Conservation (phyloP, 2,888 invertebrate genomes). For the Plusia festucae region DNA sequence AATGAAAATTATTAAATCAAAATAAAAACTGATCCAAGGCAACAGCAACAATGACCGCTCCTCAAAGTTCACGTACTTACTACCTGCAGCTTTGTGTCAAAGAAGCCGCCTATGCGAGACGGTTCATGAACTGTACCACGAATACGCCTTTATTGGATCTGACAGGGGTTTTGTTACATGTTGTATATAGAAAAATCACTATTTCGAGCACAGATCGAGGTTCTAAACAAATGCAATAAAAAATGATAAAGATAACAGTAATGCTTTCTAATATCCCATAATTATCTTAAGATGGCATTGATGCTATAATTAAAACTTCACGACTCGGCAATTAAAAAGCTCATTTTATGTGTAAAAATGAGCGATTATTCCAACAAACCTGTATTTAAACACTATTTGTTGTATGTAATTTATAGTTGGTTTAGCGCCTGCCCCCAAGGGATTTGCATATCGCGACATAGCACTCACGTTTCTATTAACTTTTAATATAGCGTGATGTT, state of each 20-base stretch:
- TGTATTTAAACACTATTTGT: slow-evolving; percentile 34
- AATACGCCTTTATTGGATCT: too few species aligned
- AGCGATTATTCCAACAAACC: slow-evolving; percentile 13
- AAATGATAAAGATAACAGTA: neutral
- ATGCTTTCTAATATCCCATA: neutral
- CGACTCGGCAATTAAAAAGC: slow-evolving; percentile 5
- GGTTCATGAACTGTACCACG: too few species aligned
- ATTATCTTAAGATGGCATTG: neutral
- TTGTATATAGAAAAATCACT: too few species aligned
- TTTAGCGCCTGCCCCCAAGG: slow-evolving; percentile 53
- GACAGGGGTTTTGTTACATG: too few species aligned
- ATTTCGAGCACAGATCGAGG: neutral
- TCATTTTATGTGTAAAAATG: slow-evolving; percentile 2
- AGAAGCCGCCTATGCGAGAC: too few species aligned
- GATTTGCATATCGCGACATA: slow-evolving; percentile 65
- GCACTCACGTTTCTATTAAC: slow-evolving; percentile 58
- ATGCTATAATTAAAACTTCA: neutral
- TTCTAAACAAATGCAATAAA: neutral
- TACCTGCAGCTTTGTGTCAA: too few species aligned
- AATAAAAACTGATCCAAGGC: too few species aligned
- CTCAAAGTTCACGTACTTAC: too few species aligned
- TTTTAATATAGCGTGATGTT: slow-evolving; percentile 58
- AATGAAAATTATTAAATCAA: too few species aligned
- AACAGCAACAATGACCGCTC: too few species aligned
- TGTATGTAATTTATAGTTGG: slow-evolving; percentile 58